Evolutionary conservation across 2,888 invertebrate genomes (phyloP), one percentile per base, ranked within the genome.

Genomic region (Microctonus hyperodae): DNA sequence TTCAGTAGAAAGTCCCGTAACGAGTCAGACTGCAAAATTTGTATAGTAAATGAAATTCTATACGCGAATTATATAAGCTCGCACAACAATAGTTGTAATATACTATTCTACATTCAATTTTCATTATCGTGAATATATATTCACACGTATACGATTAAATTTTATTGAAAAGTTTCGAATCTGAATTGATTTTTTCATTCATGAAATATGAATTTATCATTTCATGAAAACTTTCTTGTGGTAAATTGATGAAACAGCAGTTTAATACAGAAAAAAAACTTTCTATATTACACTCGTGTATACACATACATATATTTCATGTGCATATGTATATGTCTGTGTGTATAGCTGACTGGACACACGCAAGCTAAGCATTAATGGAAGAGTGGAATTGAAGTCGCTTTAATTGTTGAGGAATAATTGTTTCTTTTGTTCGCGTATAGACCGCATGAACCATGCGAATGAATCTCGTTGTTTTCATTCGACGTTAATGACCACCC

Each of bases 401-500:
- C 58, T 67, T 65, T 69, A 71, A 71, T 71, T 65, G 65, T 65
- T 56, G 23, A 57, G 64, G 55, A 69, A 67, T 67, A 70, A 69
- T 69, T 67, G 63, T 69, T 65, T 55, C 64, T 61, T 69, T 70
- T 67, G 67, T 69, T 67, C 55, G 25, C 31, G 9, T 16, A 16
- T n/a, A 57, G n/a, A 44, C 51, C 40, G 20, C 20, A 23, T 6
- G 1, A 50, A 56, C 61, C 35, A 40, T 31, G 37, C 16, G 57
- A 65, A 53, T 65, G 63, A 70, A 66, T 69, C 55, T 64, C 73
- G 71, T 75, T 73, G 70, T 73, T 73, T 73, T 70, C 66, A 67
- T 55, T 58, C 64, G 56, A 56, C 72, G 70, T 71, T 78, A 76
- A 76, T 75, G 73, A 69, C 67, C 67, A 51, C 69, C 68, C 68